phyloP scores from a whole-genome alignment of 53 echinoderm and acorn worm genomes.

The Crossaster papposus region DNA sequence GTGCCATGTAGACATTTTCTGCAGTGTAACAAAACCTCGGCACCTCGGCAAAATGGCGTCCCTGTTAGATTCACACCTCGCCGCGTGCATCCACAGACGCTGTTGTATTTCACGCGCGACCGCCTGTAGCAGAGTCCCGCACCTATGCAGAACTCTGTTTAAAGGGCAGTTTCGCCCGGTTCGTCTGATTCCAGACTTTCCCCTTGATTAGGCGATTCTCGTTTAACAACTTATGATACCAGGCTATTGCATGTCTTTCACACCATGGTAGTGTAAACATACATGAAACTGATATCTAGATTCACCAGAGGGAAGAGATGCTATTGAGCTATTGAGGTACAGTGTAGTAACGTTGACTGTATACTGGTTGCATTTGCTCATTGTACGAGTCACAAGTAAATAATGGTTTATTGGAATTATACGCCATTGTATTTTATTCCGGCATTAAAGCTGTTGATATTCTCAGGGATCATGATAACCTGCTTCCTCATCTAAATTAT shows the following conservation, averaged over 20 bases:
- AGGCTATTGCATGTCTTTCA: background rate
- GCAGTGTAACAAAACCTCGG: constrained; percentile 38
- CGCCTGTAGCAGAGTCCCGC: constrained; percentile 12
- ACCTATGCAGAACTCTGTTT: background rate
- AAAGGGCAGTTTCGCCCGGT: constrained; percentile 23
- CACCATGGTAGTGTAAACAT: background rate
- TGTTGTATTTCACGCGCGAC: constrained; percentile 52
- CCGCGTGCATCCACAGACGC: constrained; percentile 28
- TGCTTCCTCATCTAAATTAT: too few relatives aligned
- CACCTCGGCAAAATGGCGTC: constrained; percentile 52
- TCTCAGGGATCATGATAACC: too few relatives aligned
- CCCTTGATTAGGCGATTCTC: too few relatives aligned
- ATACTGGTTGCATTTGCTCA: too few relatives aligned
- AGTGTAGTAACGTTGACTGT: too few relatives aligned
- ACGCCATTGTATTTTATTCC: too few relatives aligned
- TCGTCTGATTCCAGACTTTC: background rate
- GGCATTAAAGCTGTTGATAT: too few relatives aligned
- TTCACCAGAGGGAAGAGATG: background rate
- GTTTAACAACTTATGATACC: background rate
- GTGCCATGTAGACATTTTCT: constrained; percentile 21
- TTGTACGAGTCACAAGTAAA: too few relatives aligned
- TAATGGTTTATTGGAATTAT: too few relatives aligned
- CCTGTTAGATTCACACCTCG: constrained; percentile 41
- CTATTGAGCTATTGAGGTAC: too few relatives aligned
- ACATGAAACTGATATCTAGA: background rate